Conservation (phyloP, 2,113 vertebrate species). For the Microtus oregoni region DNA sequence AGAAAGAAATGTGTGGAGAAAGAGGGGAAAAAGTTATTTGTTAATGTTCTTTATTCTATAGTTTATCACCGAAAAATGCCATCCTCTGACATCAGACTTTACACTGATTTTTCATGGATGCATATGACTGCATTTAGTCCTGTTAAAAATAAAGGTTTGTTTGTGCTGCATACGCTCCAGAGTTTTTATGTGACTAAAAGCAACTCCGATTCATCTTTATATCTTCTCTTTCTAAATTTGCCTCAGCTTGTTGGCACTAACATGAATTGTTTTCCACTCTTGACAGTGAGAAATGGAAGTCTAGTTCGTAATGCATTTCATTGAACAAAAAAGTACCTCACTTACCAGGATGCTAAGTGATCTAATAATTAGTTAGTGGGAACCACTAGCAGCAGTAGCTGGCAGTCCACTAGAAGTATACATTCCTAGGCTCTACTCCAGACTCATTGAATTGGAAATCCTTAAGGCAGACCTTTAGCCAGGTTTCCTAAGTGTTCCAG, state of each 20-base stretch:
- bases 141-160: slow-evolving; percentile 52
- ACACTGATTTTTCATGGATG: background rate
- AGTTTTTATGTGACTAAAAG: background rate
- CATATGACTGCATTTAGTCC: background rate
- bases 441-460: background rate
- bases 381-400: background rate
- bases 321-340: background rate
- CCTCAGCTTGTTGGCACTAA: background rate
- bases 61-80: background rate
- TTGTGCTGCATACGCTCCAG: background rate
- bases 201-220: background rate
- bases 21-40: background rate
- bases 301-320: background rate
- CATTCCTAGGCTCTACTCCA: background rate
- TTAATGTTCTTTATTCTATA: background rate
- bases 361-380: background rate
- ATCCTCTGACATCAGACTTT: background rate
- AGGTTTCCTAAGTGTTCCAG: background rate
- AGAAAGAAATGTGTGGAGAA: background rate
- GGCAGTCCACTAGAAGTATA: background rate
- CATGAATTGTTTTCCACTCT: background rate
- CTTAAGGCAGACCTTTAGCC: background rate
- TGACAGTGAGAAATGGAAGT: background rate
- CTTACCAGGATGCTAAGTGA: background rate
- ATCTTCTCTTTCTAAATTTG: slow-evolving; percentile 4